Evolutionary conservation across 2,797 vertebrate species (phyloP), one percentile per base, ranked within the genome.

Genomic region (Miichthys miiuy): DNA sequence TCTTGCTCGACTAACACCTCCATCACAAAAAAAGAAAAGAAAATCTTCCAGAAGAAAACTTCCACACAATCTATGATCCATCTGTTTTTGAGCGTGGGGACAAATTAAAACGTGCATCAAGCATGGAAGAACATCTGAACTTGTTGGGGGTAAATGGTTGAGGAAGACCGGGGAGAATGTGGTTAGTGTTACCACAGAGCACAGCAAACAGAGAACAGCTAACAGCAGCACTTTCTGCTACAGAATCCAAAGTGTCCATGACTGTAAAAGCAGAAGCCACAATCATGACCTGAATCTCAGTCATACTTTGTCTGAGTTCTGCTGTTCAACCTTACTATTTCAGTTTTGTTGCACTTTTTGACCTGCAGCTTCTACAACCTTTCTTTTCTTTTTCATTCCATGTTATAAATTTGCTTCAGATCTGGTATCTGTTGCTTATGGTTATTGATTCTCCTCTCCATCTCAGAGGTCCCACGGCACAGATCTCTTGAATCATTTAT

Each of bases 401-500:
- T 48, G 41, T 38, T n/a, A 1, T 57, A 44, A 20, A 56, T 61
- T n/a, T 62, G 27, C 51, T 21, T 48, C 6, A 1, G 44, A 20
- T 25, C 42, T 56, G 61, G 64, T 64, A 18, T 84, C 54, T 69
- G 69, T 71, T 67, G 38, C 54, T 73, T 42, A 14, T 64, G 38
- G 38, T 65, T 83, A 87, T 88, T 67, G 82, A 88, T 81, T 75
- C 16, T 48, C 23, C 20, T 50, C 72, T 62, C 1, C 1, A 72
- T 50, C 62, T 77, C 68, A 2, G 41, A 63, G 41, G 74, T 79
- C 75, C 70, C 72, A 48, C 47, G 46, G 70, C 81, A 54, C 73
- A 69, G 30, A 65, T 62, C 72, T 83, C 41, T 48, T 84, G 80
- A 85, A 88, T 89, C 48, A 80, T 90, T 88, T 78, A 89, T 85